Conservation (phyloP, 2,113 vertebrate genomes). For the Indri indri region DNA sequence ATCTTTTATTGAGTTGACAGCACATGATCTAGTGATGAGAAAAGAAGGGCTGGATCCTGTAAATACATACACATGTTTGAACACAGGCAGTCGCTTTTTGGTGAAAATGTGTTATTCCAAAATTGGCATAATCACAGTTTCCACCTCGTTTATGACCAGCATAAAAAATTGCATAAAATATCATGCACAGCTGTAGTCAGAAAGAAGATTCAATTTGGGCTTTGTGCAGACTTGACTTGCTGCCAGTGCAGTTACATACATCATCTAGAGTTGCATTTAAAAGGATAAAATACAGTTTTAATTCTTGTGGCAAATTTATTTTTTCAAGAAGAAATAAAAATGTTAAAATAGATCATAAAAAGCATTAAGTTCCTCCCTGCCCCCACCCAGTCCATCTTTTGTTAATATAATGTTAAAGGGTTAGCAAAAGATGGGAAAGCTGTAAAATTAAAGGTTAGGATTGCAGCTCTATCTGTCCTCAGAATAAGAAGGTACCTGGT, state of each 20-base stretch:
- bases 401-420: conserved; percentile 73
- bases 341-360: conserved; percentile 82
- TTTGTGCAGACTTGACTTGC: conserved; percentile 82
- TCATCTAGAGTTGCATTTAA: conserved; percentile 81
- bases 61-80: conserved; percentile 24
- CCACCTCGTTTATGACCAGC: conserved; percentile 79
- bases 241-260: conserved; percentile 83
- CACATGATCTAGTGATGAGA: background rate
- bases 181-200: conserved; percentile 81
- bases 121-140: conserved; percentile 83
- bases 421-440: conserved; percentile 65
- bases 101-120: conserved; percentile 68
- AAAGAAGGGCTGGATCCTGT: background rate
- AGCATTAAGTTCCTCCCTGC: conserved; percentile 70
- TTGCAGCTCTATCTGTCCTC: conserved; percentile 24
- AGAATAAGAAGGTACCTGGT: background rate
- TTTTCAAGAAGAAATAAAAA: conserved; percentile 77
- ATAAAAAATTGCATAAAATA: conserved; percentile 80
- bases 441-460: conserved; percentile 71
- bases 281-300: conserved; percentile 83
- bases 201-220: conserved; percentile 82
- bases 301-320: conserved; percentile 80
- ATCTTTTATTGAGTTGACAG: conserved; percentile 21
- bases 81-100: conserved; percentile 16
- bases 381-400: conserved; percentile 59